phyloP scores from a whole-genome alignment of 2,113 vertebrate species.

The Mirza zaza region DNA sequence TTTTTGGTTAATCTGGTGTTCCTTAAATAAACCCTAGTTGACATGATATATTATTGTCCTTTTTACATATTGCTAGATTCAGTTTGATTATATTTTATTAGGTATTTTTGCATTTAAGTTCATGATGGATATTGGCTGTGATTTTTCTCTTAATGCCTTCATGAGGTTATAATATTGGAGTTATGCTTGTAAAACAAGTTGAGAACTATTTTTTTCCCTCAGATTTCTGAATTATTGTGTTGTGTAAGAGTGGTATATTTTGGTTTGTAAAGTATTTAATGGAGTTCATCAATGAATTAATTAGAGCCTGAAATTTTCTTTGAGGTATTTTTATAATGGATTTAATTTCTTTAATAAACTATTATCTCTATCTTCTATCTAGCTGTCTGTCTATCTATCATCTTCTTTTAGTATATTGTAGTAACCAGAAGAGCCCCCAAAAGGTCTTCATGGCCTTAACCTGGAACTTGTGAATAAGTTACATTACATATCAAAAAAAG shows the following conservation, averaged over 20 bases:
- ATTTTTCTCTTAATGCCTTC: slow-evolving; percentile 19
- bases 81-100: not conserved
- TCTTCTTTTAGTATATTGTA: not conserved
- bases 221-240: not conserved
- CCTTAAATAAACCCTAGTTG: not conserved
- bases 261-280: not conserved
- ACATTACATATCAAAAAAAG: not conserved
- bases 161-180: not conserved
- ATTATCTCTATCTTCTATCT: not conserved
- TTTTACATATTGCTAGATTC: not conserved
- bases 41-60: not conserved
- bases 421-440: not conserved
- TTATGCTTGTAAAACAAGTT: not conserved
- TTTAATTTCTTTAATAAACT: not conserved
- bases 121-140: not conserved
- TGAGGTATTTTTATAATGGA: not conserved
- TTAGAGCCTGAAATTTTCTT: not conserved
- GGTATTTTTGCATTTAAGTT: not conserved
- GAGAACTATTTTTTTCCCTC: not conserved
- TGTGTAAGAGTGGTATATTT: not conserved
- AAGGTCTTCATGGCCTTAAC: not conserved
- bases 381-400: not conserved
- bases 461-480: not conserved
- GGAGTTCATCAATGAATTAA: not conserved
- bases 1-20: not conserved